Percentiles rank a stretch among this genome's conserved stretches.
Evolutionary conservation across 2,113 vertebrate genomes (phyloP).

Genomic region (Microcebus griseorufus): DNA sequence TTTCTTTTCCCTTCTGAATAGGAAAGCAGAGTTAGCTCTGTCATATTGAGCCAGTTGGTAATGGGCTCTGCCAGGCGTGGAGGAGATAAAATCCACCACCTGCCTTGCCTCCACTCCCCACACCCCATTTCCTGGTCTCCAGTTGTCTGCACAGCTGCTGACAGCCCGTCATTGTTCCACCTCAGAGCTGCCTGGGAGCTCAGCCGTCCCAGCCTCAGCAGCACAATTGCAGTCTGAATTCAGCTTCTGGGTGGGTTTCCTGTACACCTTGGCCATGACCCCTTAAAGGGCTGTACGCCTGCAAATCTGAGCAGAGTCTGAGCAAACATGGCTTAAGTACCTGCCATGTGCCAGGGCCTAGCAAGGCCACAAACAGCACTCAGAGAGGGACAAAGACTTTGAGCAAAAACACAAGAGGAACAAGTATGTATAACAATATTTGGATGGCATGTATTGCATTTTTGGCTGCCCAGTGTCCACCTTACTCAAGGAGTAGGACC

Average conservation of each 20-base stretch:
- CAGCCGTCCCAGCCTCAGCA: not conserved
- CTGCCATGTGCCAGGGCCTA: not conserved
- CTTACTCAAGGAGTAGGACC: not conserved
- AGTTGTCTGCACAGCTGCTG: slow-evolving; percentile 68
- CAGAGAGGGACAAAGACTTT: not conserved
- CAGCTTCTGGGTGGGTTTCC: slow-evolving; percentile 43
- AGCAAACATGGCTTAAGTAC: not conserved
- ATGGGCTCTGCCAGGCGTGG: slow-evolving; percentile 68
- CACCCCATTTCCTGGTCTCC: not conserved
- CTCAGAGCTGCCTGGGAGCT: not conserved
- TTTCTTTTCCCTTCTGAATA: slow-evolving; percentile 64
- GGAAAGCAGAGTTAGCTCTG: slow-evolving; percentile 51
- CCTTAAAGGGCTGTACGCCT: not conserved
- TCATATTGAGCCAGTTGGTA: slow-evolving; percentile 55
- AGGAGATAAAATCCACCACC: slow-evolving; percentile 75
- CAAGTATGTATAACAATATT: not conserved
- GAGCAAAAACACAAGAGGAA: not conserved
- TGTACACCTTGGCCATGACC: slow-evolving; percentile 53
- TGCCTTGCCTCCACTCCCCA: not conserved
- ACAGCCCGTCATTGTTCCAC: slow-evolving; percentile 42
- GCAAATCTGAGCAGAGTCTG: not conserved
- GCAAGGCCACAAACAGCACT: not conserved
- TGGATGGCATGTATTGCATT: not conserved
- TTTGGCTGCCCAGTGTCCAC: not conserved
- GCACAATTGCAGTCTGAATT: slow-evolving; percentile 23